These are phyloP conservation scores for Merodon equestris DNA, from an alignment of 2,888 invertebrate genomes.

Conservation along the genomic window DNA sequence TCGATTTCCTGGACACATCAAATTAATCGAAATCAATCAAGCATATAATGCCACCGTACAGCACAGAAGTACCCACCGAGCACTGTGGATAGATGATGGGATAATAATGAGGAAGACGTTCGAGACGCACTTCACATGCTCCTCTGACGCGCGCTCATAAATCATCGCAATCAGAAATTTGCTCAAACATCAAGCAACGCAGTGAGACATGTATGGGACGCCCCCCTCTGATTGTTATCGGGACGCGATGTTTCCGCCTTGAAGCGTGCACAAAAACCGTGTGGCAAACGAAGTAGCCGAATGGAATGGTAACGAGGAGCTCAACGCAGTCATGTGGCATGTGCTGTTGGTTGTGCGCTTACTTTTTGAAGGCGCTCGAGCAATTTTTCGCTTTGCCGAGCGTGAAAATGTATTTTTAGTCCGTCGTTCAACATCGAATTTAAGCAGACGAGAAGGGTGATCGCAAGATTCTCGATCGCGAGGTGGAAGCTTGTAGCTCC, in stretches of 20 bases:
- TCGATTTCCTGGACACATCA: conserved; percentile 67
- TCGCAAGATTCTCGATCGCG: too few relatives aligned
- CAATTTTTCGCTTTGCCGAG: conserved; percentile 61
- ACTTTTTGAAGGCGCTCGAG: neutral
- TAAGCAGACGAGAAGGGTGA: too few relatives aligned
- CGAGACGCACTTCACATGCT: conserved; percentile 21
- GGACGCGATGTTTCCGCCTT: conserved; percentile 3
- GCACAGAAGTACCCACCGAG: conserved; percentile 35
- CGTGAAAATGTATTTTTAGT: conserved; percentile 42
- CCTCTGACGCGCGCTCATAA: conserved; percentile 59
- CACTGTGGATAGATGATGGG: conserved; percentile 43
- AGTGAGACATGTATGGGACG: conserved; percentile 50
- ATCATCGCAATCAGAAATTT: conserved; percentile 54
- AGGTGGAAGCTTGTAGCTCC: too few relatives aligned
- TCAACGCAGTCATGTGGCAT: neutral
- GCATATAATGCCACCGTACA: conserved; percentile 47
- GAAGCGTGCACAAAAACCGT: neutral
- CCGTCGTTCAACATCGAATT: neutral
- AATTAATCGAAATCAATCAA: conserved; percentile 68
- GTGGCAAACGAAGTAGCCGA: conserved; percentile 1
- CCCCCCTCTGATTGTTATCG: conserved; percentile 61
- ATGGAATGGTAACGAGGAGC: too few relatives aligned
- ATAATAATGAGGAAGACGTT: conserved; percentile 50
- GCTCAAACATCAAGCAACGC: conserved; percentile 42
- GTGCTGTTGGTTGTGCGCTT: conserved; percentile 5